phyloP scores from a whole-genome alignment of 2,888 invertebrate species.

The Rhimphoctona megacephalus region DNA sequence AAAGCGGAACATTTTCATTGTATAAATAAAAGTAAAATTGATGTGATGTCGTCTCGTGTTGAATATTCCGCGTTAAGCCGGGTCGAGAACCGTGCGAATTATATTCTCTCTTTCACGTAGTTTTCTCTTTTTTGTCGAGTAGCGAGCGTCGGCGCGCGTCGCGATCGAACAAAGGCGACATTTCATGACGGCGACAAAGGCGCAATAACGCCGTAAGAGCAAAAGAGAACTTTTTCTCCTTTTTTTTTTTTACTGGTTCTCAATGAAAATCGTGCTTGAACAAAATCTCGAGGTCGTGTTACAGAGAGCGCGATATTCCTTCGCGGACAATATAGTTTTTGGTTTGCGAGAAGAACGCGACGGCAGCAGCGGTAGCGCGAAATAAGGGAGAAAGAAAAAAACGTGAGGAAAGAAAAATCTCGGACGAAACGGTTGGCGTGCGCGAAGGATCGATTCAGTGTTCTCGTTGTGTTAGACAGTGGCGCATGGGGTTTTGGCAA shows the following conservation, averaged over 20 bases:
- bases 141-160: slow-evolving; percentile 12
- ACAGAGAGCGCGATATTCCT: slow-evolving; percentile 39
- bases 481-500: slow-evolving; percentile 28
- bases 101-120: slow-evolving; percentile 5
- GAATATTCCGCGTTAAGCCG: slow-evolving; percentile 34
- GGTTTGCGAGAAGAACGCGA: slow-evolving; percentile 36
- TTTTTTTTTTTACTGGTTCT: neutral
- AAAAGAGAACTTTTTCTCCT: slow-evolving; percentile 2
- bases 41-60: slow-evolving; percentile 9
- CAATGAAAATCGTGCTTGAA: slow-evolving; percentile 19
- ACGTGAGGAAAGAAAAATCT: slow-evolving; percentile 16
- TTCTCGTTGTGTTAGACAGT: slow-evolving; percentile 60
- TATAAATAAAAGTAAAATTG: neutral
- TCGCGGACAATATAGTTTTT: slow-evolving; percentile 28
- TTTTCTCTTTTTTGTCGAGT: slow-evolving; percentile 3
- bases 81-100: slow-evolving; percentile 17
- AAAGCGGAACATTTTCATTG: neutral
- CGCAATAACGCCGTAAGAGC: neutral
- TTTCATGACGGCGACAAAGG: slow-evolving; percentile 27
- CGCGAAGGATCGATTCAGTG: slow-evolving; percentile 75
- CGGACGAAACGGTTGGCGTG: slow-evolving; percentile 55
- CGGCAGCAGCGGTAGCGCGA: slow-evolving; percentile 53
- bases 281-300: slow-evolving; percentile 59
- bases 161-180: slow-evolving; percentile 9
- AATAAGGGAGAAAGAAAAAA: slow-evolving; percentile 33